phyloP scores from a whole-genome alignment of 2,888 invertebrate genomes.

The Mesorhabditis belari region DNA sequence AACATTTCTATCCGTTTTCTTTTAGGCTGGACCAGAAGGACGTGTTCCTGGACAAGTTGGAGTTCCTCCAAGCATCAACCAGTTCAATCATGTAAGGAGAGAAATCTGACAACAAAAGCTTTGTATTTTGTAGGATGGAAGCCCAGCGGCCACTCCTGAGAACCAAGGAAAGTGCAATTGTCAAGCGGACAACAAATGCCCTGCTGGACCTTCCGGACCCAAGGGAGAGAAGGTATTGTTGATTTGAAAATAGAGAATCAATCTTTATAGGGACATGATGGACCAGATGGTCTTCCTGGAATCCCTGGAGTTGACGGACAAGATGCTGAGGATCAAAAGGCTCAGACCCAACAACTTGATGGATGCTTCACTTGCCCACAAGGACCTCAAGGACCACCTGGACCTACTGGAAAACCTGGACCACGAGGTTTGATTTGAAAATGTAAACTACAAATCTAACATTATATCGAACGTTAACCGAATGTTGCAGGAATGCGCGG shows the following conservation, averaged over 20 bases:
- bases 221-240: slow-evolving; percentile 15
- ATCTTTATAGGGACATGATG: slow-evolving; percentile 23
- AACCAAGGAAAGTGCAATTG: slow-evolving; percentile 26
- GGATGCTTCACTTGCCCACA: slow-evolving; percentile 44
- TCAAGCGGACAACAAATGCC: slow-evolving; percentile 33
- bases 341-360: slow-evolving; percentile 41
- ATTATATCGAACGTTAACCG: too few relatives aligned
- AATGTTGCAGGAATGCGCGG: slow-evolving; percentile 48
- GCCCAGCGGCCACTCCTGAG: not conserved
- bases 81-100: slow-evolving; percentile 2
- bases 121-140: too few relatives aligned
- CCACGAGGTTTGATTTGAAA: slow-evolving; percentile 14
- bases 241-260: not conserved
- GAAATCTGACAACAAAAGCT: too few relatives aligned
- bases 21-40: slow-evolving; percentile 8
- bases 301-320: slow-evolving; percentile 32
- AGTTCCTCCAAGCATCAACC: slow-evolving; percentile 12
- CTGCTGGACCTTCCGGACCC: slow-evolving; percentile 39
- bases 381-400: slow-evolving; percentile 33
- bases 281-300: slow-evolving; percentile 38
- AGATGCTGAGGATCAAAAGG: slow-evolving; percentile 35
- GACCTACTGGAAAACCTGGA: slow-evolving; percentile 30
- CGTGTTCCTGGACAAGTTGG: slow-evolving; percentile 8
- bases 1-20: not conserved
- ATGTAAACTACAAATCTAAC: slow-evolving; percentile 1